Evolutionary conservation across 2,888 invertebrate species (phyloP), one percentile per base, ranked within the genome.

Genomic region (Bombyx huttoni): DNA sequence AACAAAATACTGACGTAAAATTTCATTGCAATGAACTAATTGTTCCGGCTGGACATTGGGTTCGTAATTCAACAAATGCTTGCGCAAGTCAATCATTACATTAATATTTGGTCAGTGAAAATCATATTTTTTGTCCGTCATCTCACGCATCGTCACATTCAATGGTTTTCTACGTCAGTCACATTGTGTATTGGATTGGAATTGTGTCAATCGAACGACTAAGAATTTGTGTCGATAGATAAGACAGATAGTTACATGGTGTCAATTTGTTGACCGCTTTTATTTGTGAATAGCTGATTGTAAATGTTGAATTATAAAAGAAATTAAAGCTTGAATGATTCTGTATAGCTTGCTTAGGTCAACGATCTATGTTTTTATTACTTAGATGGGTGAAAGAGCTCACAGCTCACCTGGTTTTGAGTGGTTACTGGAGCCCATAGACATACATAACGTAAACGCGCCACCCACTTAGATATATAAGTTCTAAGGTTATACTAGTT

Each of bases 181-280:
- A 55, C 34, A 47, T 52, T 58, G 40, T 40, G 40, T 58, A 61
- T 56, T 59, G 55, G 57, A 54, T 57, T 55, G 54, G 53, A 59
- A 59, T 55, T 58, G 53, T 53, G 59, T 54, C 56, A 57, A 58
- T 54, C 56, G 51, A 35, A 56, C 56, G 48, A 40, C 40, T 34
- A 52, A 47, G 50, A 47, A 47, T 55, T 52, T 52, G 55, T 58
- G 56, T 61, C 59, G 50, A 61, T 59, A 47, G 53, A 56, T 57
- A 54, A 56, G 7, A 40, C 7, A 40, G 2, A 40, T 10, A 40
- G 12, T 40, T 10, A 40, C 8, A 40, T 10, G 9, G 40, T 40
- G 12, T 40, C 12, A 10, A 7, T 40, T 1, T 40, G 12, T 40
- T 40, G 40, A 40, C 40, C 40, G 40, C 40, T 1, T 24, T 24